These are phyloP conservation scores for Penaeus chinensis DNA, from an alignment of 1,140 invertebrate genomes.

Conservation along the genomic window DNA sequence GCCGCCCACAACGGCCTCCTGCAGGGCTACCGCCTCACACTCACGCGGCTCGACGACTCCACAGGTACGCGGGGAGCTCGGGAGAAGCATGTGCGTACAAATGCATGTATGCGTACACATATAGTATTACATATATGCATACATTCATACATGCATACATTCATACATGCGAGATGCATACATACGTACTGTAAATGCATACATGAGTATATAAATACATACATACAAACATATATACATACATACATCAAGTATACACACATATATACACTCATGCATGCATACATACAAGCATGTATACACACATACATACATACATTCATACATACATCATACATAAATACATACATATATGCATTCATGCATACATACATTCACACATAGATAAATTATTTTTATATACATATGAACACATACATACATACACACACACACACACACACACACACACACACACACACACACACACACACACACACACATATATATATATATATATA, in stretches of 20 bases:
- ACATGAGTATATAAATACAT: too few relatives aligned
- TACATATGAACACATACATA: too few relatives aligned
- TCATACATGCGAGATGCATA: neutral
- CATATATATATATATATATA: neutral
- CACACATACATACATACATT: neutral
- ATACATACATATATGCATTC: neutral
- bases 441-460: neutral
- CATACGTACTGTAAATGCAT: neutral
- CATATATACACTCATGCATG: neutral
- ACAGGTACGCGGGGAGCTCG: neutral
- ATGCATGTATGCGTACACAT: neutral
- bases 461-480: neutral
- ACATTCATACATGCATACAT: neutral
- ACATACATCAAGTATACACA: neutral
- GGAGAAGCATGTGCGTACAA: neutral
- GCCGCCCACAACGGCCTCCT: conserved; percentile 84
- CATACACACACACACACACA: too few relatives aligned
- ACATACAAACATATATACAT: neutral
- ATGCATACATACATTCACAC: neutral
- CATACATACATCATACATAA: neutral
- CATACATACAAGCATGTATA: neutral
- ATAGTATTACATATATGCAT: neutral
- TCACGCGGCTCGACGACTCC: neutral
- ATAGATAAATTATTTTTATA: conserved; percentile 13
- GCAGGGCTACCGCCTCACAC: conserved; percentile 84